These are phyloP conservation scores for Salpingus planirostris DNA, from an alignment of 2,888 invertebrate genomes.

Conservation along the genomic window DNA sequence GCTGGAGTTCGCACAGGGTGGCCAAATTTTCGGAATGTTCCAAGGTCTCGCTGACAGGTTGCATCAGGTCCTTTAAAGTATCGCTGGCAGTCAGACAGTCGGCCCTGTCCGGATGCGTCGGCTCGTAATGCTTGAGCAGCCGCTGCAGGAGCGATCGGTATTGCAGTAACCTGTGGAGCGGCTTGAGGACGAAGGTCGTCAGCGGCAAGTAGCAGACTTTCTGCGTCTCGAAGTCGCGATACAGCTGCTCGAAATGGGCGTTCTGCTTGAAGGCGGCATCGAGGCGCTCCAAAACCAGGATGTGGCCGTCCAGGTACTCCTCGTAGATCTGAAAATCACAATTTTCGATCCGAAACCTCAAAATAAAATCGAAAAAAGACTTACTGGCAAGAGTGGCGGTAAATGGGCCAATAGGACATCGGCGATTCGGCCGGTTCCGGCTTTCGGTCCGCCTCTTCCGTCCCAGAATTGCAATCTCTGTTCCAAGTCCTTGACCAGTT, in stretches of 20 bases:
- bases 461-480: conserved; percentile 67
- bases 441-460: conserved; percentile 45
- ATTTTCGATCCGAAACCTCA: conserved; percentile 12
- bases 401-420: conserved; percentile 65
- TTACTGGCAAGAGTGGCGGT: conserved; percentile 52
- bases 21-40: conserved; percentile 66
- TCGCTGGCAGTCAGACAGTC: conserved; percentile 60
- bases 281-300: conserved; percentile 67
- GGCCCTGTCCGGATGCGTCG: conserved; percentile 58
- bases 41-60: conserved; percentile 45
- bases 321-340: conserved; percentile 60
- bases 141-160: conserved; percentile 69
- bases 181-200: conserved; percentile 71
- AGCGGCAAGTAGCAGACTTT: conserved; percentile 82
- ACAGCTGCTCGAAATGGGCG: conserved; percentile 58
- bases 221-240: conserved; percentile 70
- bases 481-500: conserved; percentile 71
- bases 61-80: conserved; percentile 48
- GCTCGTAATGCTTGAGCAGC: conserved; percentile 62
- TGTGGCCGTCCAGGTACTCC: conserved; percentile 64
- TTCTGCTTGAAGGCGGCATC: conserved; percentile 69
- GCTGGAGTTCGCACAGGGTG: conserved; percentile 78
- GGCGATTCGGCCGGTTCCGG: conserved; percentile 55
- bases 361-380: conserved; percentile 9
- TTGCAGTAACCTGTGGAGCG: conserved; percentile 76